Evolutionary conservation across 2,888 invertebrate genomes (phyloP).

Genomic region (Drosophila putrida): DNA sequence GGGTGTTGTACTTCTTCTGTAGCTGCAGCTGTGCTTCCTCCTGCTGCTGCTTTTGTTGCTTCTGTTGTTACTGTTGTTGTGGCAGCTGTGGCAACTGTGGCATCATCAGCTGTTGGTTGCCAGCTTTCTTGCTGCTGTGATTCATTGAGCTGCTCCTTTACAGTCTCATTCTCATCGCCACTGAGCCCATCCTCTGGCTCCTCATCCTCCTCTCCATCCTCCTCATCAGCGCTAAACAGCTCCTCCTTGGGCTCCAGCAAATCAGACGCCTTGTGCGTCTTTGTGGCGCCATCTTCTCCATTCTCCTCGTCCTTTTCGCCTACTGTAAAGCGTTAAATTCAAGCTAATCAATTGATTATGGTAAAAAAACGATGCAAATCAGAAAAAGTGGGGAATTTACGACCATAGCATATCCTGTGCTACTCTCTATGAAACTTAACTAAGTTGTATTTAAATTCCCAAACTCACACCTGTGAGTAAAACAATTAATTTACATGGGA

Average conservation of each 20-base stretch:
- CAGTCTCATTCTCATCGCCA: constrained; percentile 47
- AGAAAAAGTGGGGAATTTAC: neutral
- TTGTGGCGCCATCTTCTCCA: constrained; percentile 23
- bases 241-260: constrained; percentile 82
- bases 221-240: constrained; percentile 75
- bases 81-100: constrained; percentile 47
- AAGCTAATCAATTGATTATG: constrained; percentile 46
- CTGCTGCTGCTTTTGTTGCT: constrained; percentile 34
- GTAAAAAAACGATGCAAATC: neutral
- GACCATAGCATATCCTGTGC: neutral
- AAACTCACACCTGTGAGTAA: too few species aligned
- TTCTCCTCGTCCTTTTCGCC: constrained; percentile 75
- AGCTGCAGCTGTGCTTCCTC: constrained; percentile 18
- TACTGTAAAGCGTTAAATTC: constrained; percentile 48
- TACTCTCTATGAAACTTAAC: too few species aligned
- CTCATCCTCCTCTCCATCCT: constrained; percentile 52
- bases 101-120: constrained; percentile 68
- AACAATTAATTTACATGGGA: too few species aligned
- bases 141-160: constrained; percentile 61
- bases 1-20: constrained; percentile 70
- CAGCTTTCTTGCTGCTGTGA: constrained; percentile 59
- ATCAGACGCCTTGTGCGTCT: constrained; percentile 46
- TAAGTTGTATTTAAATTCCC: too few species aligned
- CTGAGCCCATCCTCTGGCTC: constrained; percentile 51
- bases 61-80: constrained; percentile 47